Evolutionary conservation across 2,113 vertebrate genomes (phyloP), one percentile per base, ranked within the genome.

Genomic region (Rhagologus leucostigma): DNA sequence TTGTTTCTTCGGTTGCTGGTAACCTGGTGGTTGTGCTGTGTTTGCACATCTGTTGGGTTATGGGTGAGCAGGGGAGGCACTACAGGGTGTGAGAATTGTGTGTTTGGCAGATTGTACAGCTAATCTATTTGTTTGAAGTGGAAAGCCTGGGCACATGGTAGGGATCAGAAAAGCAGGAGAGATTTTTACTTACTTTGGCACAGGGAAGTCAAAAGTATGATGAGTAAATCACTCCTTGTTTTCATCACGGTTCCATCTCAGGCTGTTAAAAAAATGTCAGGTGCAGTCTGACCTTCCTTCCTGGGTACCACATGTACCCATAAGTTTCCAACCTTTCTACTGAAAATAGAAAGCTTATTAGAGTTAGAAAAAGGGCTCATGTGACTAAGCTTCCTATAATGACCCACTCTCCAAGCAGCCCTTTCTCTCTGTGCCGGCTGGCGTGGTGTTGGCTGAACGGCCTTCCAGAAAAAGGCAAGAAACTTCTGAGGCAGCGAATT

Each of bases 141-240:
- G 87, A 90, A 95, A 90, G 67, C 52, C 52, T 74, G 64, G 67
- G 76, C 22, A 6, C 68, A 6, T 89, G 80, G 64, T 35, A 63
- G 71, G 76, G 71, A 87, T 96, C 89, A 87, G 60, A 60, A 81
- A 29, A 93, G 60, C 68, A 87, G 79, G 63, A 88, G 60, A 59
- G 65, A 41, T 70, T 89, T 86, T 84, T 56, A 15, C 56, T 79
- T 53, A 8, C 23, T 80, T 5, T 65, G 70, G 65, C 42, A 26
- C 37, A 4, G 7, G 5, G 32, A 30, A 69, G 37, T 42, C 12
- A 52, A 37, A 60, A 59, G 68, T 83, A 21, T 2, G 0, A 41
- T 46, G 60, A n/a, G 29, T 65, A 56, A 76, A 68, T 71, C 24
- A 2, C 9, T 7, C 16, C n/a, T 74, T 67, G 65, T 83, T 89